Conservation (phyloP, 2,113 vertebrate genomes). For the Oceanodroma tethys region DNA sequence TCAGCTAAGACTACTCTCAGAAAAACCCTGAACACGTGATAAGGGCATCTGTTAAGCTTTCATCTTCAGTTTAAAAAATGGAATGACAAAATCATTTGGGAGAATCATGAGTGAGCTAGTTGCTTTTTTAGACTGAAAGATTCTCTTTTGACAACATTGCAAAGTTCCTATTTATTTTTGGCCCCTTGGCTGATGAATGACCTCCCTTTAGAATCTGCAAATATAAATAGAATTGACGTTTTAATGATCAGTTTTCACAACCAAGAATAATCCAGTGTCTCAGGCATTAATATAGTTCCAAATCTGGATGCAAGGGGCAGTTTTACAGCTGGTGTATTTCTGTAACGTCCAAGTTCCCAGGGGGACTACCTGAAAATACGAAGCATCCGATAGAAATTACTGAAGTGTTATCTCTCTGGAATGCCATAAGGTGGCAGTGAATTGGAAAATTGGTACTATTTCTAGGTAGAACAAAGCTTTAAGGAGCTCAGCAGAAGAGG, state of each 20-base stretch:
- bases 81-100: background rate
- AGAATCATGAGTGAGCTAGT: background rate
- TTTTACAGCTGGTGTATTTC: background rate
- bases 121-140: slow-evolving; percentile 17
- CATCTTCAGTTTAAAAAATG: background rate
- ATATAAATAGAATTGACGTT: background rate
- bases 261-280: background rate
- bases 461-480: background rate
- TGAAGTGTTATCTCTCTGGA: slow-evolving; percentile 34
- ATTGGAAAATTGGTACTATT: slow-evolving; percentile 1
- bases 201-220: slow-evolving; percentile 5
- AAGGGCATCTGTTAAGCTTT: background rate
- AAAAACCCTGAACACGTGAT: background rate
- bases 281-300: background rate
- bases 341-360: background rate
- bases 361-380: background rate
- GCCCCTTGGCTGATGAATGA: background rate
- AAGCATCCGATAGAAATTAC: background rate
- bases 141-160: slow-evolving; percentile 18
- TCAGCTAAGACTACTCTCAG: background rate
- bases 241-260: background rate
- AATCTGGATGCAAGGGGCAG: background rate
- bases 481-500: background rate
- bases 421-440: slow-evolving; percentile 62
- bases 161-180: slow-evolving; percentile 29